Base-by-base conservation (phyloP, 2,113 vertebrate genomes). In the Terrapene triunguis region DNA sequence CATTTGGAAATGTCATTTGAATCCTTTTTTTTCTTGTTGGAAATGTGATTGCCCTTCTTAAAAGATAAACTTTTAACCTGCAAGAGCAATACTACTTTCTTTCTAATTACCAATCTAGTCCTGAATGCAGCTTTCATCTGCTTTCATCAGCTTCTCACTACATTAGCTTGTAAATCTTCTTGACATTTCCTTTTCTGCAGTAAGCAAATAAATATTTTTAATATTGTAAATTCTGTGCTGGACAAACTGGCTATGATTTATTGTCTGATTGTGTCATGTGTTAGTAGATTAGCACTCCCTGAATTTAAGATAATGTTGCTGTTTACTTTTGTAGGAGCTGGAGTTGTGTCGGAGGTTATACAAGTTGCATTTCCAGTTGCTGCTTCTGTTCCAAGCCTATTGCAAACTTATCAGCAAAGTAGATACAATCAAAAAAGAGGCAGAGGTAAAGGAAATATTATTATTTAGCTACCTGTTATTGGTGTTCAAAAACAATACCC, bases 351-450 rank as follows among this genome's bases (percentile, higher is more conserved):
- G 99, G 89, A 98, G 99, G 94, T 98, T 99, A 32, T 99, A 99
- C 97, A 99, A 99, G 96, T 96, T 99, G 95, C 99, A 99, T 98
- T 99, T 99, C 96, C 99, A 99, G 97, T 98, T 99, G 97, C 98
- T 99, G 92, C 99, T 99, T 98, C 99, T 99, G 87, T 99, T 99
- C 98, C 99, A 99, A 98, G 99, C 99, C 87, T 99, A 99, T 95
- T 99, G 99, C 96, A 99, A 99, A 97, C 99, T 99, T 93, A 99
- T 99, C 98, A 99, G 97, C 98, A 98, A 99, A 98, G 99, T 99
- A 95, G 99, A 99, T 94, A 98, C 98, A 89, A 99, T 99, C 95
- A 99, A 99, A 98, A 99, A 99, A 94, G 99, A 99, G 98, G 98
- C 99, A 10, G 99, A 99, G 99, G 99, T 99, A 98, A 98, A 96